Evolutionary conservation across 2,113 vertebrate species (phyloP), one percentile per base, ranked within the genome.

Genomic region (Tympanuchus pallidicinctus): DNA sequence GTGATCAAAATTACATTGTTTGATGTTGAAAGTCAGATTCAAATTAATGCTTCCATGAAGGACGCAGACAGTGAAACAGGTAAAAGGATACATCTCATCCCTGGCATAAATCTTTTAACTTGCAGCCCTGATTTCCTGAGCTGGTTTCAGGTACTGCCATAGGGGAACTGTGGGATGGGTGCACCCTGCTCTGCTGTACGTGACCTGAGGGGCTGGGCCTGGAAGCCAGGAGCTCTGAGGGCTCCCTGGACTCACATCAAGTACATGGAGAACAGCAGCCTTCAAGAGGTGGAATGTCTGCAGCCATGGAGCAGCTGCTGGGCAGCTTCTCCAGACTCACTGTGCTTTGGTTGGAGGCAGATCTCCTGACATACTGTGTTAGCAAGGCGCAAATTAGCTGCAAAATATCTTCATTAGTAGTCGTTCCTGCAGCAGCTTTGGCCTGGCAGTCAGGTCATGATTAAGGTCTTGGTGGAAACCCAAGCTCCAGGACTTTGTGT

Each of bases 211-310:
- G 89, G 47, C 77, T 42, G 63, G 52, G 61, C 73, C 0, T 1
- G 50, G 38, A 42, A 28, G 42, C 22, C 47, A 32, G 86, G 21
- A 10, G 54, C 86, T 93, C 64, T 89, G 45, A 87, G 48, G 67
- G 71, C 76, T 94, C 86, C 86, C 91, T 96, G 94, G 96, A 93
- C 66, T 77, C 64, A 73, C 64, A 45, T 85, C 96, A 96, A 95
- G 77, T 94, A 96, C 9, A 76, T 89, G 89, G 81, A 92, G 48
- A 95, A 43, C 74, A 94, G 81, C 92, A 96, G 67, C 56, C 61
- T 0, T 4, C 1, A 3, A 92, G 56, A 59, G 43, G 54, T 82
- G 89, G 89, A 89, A 95, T 89, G 79, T 79, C 77, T 70, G 67
- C 78, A 82, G 4, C 3, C 5, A 1, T 70, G 42, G 81, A 95